Percentiles rank a stretch among this genome's conserved stretches.
Conservation (phyloP, 1,140 invertebrate species). For the Chironomus striatipennis region DNA sequence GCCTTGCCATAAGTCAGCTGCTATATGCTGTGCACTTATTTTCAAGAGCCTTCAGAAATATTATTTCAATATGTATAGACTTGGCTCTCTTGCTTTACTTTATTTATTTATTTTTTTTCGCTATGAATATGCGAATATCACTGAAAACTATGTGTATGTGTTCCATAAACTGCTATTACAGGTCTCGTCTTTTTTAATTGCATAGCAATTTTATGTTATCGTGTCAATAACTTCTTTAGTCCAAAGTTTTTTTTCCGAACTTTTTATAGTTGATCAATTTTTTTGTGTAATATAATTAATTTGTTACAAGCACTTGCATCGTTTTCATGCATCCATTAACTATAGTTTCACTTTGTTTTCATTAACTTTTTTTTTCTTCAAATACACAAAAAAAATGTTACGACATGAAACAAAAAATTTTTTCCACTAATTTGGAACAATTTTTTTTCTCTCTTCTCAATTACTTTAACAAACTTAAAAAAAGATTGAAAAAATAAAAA, state of each 20-base stretch:
- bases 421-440: background rate
- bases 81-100: background rate
- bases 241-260: background rate
- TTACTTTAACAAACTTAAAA: background rate
- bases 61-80: background rate
- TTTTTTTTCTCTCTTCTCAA: background rate
- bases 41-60: constrained; percentile 21
- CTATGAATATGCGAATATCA: background rate
- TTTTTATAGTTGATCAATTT: background rate
- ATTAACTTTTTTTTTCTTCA: no score
- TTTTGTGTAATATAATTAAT: background rate
- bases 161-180: background rate
- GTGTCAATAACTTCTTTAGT: background rate
- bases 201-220: background rate
- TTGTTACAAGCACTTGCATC: no score
- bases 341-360: background rate
- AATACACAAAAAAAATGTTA: background rate
- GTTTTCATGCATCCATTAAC: no score
- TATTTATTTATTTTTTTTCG: background rate
- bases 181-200: background rate
- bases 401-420: background rate
- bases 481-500: constrained; percentile 5
- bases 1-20: constrained; percentile 10
- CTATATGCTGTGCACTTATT: constrained; percentile 2
- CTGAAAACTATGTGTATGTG: background rate